Evolutionary conservation across 2,113 vertebrate genomes (phyloP).

Genomic region (Leucosticte australis): DNA sequence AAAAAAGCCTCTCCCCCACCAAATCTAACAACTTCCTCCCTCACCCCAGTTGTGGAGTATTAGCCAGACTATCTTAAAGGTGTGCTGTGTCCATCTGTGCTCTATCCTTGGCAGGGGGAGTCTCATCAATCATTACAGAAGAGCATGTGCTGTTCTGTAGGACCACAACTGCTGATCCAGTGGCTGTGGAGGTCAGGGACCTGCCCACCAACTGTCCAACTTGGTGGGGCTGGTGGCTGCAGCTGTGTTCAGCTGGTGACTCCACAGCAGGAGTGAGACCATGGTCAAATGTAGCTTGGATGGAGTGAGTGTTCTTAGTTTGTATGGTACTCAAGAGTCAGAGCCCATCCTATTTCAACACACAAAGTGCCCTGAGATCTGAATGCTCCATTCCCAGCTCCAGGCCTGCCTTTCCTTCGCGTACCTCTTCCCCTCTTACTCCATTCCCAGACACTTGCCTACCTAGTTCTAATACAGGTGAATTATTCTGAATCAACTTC

Average conservation of each 20-base stretch:
- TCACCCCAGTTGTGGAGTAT: neutral
- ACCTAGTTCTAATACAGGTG: neutral
- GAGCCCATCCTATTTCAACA: neutral
- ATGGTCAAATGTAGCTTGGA: accelerated
- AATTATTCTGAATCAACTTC: neutral
- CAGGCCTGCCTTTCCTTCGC: neutral
- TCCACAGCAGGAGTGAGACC: neutral
- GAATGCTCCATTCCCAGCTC: neutral
- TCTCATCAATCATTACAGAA: accelerated
- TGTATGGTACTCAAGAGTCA: neutral
- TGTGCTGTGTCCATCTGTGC: neutral
- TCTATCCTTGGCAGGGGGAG: neutral
- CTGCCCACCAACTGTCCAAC: neutral
- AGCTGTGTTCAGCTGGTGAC: neutral
- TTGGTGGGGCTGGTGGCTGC: neutral
- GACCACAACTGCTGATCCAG: accelerated
- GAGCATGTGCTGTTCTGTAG: neutral
- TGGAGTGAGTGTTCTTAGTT: neutral
- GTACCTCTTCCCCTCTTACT: neutral
- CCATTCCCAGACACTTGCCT: neutral
- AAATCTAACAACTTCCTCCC: neutral
- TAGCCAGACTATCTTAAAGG: neutral
- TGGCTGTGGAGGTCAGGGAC: accelerated
- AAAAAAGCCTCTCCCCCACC: neutral
- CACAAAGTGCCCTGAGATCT: neutral